A percentile compares a stretch with the other conserved stretches of the same genome.
phyloP scores from a whole-genome alignment of 30 jellyfish, hydroid and myxozoan genomes.

The Phacellophora camtschatica region DNA sequence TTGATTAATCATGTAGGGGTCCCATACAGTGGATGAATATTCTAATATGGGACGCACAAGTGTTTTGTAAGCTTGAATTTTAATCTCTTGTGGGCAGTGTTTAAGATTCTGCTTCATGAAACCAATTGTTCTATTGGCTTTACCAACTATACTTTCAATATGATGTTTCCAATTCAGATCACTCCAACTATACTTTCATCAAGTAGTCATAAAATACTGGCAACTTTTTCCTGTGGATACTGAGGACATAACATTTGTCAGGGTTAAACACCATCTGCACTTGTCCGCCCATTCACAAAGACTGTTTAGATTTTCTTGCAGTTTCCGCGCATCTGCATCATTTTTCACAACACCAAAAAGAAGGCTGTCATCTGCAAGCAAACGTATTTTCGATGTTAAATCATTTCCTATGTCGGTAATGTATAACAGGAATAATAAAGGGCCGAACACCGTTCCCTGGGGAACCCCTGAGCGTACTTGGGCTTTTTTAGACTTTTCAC shows the following conservation, averaged over 20 bases:
- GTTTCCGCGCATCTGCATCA: neutral
- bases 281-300: neutral
- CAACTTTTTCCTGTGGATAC: neutral
- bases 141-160: slow-evolving; percentile 17
- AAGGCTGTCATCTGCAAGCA: neutral
- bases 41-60: slow-evolving; percentile 37
- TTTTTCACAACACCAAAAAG: neutral
- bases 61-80: slow-evolving; percentile 32
- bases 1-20: no score
- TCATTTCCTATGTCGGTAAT: neutral
- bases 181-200: neutral
- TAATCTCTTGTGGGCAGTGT: slow-evolving; percentile 43
- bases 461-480: neutral
- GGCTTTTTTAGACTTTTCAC: slow-evolving; percentile 10
- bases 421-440: neutral
- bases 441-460: neutral
- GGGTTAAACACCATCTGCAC: neutral
- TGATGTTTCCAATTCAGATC: slow-evolving; percentile 35
- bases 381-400: neutral
- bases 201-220: slow-evolving; percentile 6
- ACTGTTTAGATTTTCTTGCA: neutral
- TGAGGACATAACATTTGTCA: neutral
- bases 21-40: slow-evolving; percentile 48
- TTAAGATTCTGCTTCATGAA: slow-evolving; percentile 19
- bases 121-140: slow-evolving; percentile 45